Evolutionary conservation across 2,113 vertebrate genomes (phyloP).

Genomic region (Sciurus niger): DNA sequence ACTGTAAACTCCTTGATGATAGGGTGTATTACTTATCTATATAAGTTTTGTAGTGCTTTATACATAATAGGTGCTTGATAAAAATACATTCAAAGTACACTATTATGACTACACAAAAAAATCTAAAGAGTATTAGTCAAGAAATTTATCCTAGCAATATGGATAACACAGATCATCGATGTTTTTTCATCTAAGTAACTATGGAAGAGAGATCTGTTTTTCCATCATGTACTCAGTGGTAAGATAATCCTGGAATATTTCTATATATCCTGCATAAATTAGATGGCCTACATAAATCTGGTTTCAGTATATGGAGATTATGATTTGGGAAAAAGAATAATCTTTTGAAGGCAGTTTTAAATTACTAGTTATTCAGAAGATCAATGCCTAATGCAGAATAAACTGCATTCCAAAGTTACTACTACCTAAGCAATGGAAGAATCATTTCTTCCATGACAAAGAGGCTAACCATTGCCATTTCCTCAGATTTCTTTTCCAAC

Average conservation of each 20-base stretch:
- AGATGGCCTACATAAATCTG: not conserved
- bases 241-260: constrained; percentile 11
- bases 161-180: not conserved
- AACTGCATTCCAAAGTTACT: constrained; percentile 10
- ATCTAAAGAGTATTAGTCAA: not conserved
- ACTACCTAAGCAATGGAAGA: not conserved
- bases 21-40: constrained; percentile 21
- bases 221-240: not conserved
- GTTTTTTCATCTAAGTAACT: constrained; percentile 18
- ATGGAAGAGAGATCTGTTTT: constrained; percentile 26
- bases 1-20: not conserved
- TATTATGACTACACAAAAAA: not conserved
- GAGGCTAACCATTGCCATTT: not conserved
- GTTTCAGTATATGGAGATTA: not conserved
- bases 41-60: not conserved
- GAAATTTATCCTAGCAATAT: not conserved
- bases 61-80: not conserved
- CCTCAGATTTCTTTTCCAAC: constrained; percentile 44
- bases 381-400: not conserved
- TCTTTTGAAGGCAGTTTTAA: constrained; percentile 45
- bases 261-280: not conserved
- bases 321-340: constrained; percentile 43
- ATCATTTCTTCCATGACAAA: constrained; percentile 18
- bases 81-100: constrained; percentile 50
- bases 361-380: constrained; percentile 32